These are phyloP conservation scores for Morphnarchus princeps DNA, from an alignment of 2,113 vertebrate genomes.

Conservation along the genomic window DNA sequence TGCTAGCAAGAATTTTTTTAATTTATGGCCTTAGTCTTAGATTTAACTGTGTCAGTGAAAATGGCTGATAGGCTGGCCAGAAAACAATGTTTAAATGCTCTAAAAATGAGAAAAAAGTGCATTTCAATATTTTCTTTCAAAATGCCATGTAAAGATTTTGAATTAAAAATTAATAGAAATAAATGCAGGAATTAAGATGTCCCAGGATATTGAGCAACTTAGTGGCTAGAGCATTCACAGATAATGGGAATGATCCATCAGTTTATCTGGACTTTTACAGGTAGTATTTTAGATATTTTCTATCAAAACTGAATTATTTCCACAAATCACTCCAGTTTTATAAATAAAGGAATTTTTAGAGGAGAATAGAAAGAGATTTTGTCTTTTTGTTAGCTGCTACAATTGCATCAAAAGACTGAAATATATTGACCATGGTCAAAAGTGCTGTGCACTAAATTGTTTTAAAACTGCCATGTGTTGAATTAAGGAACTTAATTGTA, in stretches of 20 bases:
- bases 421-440: accelerated
- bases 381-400: background rate
- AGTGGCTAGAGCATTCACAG: background rate
- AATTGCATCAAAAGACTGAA: background rate
- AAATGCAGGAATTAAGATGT: background rate
- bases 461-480: background rate
- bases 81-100: background rate
- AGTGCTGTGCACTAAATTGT: accelerated
- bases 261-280: background rate
- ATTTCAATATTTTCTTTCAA: background rate
- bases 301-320: background rate
- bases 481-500: background rate
- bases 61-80: background rate
- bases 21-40: background rate
- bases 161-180: background rate
- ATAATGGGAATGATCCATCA: background rate
- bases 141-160: background rate
- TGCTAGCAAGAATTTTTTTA: background rate
- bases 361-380: background rate
- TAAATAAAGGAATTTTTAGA: background rate
- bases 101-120: background rate
- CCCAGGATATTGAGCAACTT: background rate
- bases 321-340: background rate
- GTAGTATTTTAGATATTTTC: background rate
- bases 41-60: background rate